A percentile compares a stretch with the other conserved stretches of the same genome.
These are phyloP conservation scores for Parapsyche elsis DNA, from an alignment of 1,140 invertebrate genomes.

Conservation along the genomic window DNA sequence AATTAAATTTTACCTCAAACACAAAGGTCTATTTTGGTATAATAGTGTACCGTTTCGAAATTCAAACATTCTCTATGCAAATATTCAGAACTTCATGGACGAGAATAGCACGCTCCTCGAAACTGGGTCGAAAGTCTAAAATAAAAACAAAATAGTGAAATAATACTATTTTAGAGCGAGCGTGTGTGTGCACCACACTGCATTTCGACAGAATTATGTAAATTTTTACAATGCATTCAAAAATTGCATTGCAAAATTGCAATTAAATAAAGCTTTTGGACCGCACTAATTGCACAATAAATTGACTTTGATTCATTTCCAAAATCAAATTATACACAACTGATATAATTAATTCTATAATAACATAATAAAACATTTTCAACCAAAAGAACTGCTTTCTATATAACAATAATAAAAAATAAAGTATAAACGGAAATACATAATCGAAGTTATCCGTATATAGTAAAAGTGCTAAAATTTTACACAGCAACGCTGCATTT, in stretches of 20 bases:
- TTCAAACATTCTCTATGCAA: not conserved
- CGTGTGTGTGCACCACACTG: too few relatives aligned
- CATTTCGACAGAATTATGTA: too few relatives aligned
- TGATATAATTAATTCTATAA: not conserved
- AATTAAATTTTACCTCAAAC: too few relatives aligned
- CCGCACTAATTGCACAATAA: not conserved
- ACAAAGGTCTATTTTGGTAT: too few relatives aligned
- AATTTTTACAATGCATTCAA: too few relatives aligned
- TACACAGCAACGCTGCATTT: not conserved
- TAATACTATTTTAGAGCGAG: too few relatives aligned
- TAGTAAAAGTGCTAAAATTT: not conserved
- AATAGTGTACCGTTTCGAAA: not conserved
- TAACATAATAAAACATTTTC: not conserved
- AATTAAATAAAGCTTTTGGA: too few relatives aligned
- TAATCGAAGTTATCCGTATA: not conserved
- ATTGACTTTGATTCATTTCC: not conserved
- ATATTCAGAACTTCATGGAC: not conserved
- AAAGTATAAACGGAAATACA: too few relatives aligned
- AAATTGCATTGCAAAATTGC: too few relatives aligned
- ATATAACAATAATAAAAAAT: not conserved
- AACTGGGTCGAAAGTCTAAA: not conserved
- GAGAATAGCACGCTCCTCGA: not conserved
- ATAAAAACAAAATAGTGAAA: not conserved
- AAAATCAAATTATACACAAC: too few relatives aligned
- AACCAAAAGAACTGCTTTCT: not conserved